phyloP scores from a whole-genome alignment of 2,888 invertebrate genomes.

The Lingula anatina region DNA sequence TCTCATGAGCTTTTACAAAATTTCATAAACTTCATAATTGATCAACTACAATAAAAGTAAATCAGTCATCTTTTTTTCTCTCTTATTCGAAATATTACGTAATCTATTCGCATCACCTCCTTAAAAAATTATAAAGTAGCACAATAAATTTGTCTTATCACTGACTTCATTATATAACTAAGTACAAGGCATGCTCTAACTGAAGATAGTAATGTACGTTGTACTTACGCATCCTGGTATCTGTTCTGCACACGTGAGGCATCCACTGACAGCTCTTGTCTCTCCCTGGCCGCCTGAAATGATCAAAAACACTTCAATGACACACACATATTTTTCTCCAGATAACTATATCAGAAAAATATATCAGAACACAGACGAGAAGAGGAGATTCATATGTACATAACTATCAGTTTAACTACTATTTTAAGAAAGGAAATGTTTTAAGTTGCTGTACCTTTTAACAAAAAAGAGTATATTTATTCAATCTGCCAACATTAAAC shows the following conservation, averaged over 20 bases:
- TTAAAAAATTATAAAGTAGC: too few relatives aligned
- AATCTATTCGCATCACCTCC: too few relatives aligned
- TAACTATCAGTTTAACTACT: neutral
- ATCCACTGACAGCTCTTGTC: conserved; percentile 46
- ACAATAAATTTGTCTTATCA: too few relatives aligned
- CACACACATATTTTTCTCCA: neutral
- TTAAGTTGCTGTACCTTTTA: too few relatives aligned
- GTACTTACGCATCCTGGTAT: conserved; percentile 37
- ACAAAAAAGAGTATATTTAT: too few relatives aligned
- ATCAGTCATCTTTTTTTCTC: too few relatives aligned
- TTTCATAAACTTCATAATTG: neutral
- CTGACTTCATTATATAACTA: too few relatives aligned
- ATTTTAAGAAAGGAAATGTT: neutral
- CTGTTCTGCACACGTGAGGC: conserved; percentile 44
- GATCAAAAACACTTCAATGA: conserved; percentile 2
- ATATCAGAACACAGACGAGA: neutral
- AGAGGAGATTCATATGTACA: neutral
- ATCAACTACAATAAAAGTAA: neutral
- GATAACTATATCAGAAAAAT: neutral
- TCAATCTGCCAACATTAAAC: too few relatives aligned
- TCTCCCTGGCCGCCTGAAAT: conserved; percentile 42
- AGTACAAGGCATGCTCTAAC: too few relatives aligned
- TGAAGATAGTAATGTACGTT: neutral
- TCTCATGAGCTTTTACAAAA: too few relatives aligned
- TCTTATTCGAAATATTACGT: too few relatives aligned